Conservation (phyloP, 1,140 invertebrate species). For the Drosophila hydei region DNA sequence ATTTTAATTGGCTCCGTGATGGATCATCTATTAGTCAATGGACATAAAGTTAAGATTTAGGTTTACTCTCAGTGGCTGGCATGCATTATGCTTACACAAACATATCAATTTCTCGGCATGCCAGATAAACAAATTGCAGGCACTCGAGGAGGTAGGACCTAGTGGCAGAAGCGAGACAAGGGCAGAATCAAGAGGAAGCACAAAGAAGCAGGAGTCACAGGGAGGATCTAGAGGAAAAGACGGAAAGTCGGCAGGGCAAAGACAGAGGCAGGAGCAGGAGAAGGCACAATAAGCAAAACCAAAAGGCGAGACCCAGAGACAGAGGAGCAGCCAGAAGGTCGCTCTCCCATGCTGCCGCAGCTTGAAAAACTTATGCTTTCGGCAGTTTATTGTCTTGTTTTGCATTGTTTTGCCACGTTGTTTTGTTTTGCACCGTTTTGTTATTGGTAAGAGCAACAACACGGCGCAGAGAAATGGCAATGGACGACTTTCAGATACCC, state of each 20-base stretch:
- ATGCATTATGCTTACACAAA: background rate
- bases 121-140: constrained; percentile 43
- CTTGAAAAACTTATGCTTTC: constrained; percentile 64
- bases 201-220: no score
- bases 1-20: background rate
- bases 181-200: no score
- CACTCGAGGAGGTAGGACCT: constrained; percentile 4
- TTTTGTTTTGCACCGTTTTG: constrained; percentile 21
- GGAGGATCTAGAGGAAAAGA: no score
- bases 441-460: constrained; percentile 3
- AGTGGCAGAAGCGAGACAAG: background rate
- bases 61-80: background rate
- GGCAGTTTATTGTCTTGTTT: constrained; percentile 76
- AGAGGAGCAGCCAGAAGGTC: no score
- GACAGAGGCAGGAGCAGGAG: no score
- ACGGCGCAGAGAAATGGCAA: background rate
- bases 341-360: no score
- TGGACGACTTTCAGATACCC: background rate
- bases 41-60: background rate
- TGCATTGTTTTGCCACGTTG: constrained; percentile 51
- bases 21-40: background rate
- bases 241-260: no score
- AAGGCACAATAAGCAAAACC: no score
- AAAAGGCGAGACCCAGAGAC: no score
- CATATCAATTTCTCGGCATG: background rate